Base-by-base conservation (phyloP, 2,797 vertebrate genomes). In the Xenops minutus region DNA sequence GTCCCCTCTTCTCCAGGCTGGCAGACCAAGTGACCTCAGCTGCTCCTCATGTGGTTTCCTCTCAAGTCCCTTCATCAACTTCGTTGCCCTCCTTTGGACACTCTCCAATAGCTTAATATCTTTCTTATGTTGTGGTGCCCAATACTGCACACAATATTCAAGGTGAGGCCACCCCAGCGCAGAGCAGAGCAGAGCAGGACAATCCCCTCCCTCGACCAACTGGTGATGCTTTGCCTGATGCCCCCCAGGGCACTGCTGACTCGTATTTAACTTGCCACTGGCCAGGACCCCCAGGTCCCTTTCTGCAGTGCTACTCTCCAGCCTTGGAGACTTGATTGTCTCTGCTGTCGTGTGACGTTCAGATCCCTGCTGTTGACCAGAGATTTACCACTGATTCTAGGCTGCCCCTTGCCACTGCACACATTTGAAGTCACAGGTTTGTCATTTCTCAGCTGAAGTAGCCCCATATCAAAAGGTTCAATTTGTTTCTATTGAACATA, bases 151-250 rank as follows among this genome's bases (percentile, higher is more conserved):
- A 24, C 29, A 49, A 44, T 6, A 22, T 24, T n/a, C 0, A 1
- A 56, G 55, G 2, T 44, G 56, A 69, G 20, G 32, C 20, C 0
- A 0, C 3, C 20, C 9, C 32, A 56, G 32, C 1, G 1, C 24
- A 77, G 64, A 30, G 37, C 24, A 77, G 64, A 30, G 37, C 24
- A 77, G 64, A 64, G 32, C 0, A 0, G 58, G 51, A 71, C 29
- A 58, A 46, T 83, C 8, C 14, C 36, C 20, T 83, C 24, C 9
- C 32, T 69, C 18, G 14, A 5, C 43, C 0, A 0, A 6, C 32
- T 43, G 56, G 14, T 0, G 0, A 30, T 69, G 63, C 32, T 58
- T 51, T 15, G 9, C 20, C 49, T 83, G 56, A 4, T 83, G 24
- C 0, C 1, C 4, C 8, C 17, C 14, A 26, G 51, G 37, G n/a